Conservation (phyloP, 2,888 invertebrate species). For the Acleris emargana region DNA sequence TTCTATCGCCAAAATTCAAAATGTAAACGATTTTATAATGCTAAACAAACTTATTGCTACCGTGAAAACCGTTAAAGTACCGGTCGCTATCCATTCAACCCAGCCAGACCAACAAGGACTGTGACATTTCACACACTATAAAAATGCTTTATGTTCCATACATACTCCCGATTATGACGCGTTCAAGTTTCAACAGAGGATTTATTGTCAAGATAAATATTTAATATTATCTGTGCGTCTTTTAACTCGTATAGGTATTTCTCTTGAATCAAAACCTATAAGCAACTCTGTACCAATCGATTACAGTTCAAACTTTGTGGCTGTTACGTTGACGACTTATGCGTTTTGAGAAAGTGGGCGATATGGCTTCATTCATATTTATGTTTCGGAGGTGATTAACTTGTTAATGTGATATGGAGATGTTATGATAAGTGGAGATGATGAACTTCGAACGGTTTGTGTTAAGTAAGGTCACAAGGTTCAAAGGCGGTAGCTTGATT, state of each 20-base stretch:
- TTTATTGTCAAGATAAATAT: conserved; percentile 31
- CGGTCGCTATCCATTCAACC: not conserved
- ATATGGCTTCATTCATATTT: conserved; percentile 34
- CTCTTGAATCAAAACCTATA: too few species aligned
- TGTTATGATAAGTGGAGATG: conserved; percentile 13
- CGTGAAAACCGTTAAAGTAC: not conserved
- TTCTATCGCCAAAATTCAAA: too few species aligned
- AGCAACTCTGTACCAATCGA: too few species aligned
- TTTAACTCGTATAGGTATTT: too few species aligned
- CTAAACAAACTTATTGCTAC: not conserved
- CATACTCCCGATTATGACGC: conserved; percentile 29
- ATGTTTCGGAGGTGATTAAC: conserved; percentile 31
- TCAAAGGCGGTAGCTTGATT: too few species aligned
- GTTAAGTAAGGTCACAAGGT: not conserved
- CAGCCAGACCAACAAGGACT: conserved; percentile 32
- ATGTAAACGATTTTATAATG: not conserved
- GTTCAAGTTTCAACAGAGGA: conserved; percentile 17
- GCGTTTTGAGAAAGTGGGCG: conserved; percentile 1
- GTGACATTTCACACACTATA: conserved; percentile 39
- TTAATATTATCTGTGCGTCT: conserved; percentile 4
- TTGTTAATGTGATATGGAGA: conserved; percentile 33
- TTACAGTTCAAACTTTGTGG: too few species aligned
- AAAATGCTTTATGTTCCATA: conserved; percentile 35
- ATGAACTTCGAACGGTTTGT: conserved; percentile 11
- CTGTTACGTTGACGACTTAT: not conserved